Conservation (phyloP, 2,113 vertebrate species). For the Stictonetta naevosa region DNA sequence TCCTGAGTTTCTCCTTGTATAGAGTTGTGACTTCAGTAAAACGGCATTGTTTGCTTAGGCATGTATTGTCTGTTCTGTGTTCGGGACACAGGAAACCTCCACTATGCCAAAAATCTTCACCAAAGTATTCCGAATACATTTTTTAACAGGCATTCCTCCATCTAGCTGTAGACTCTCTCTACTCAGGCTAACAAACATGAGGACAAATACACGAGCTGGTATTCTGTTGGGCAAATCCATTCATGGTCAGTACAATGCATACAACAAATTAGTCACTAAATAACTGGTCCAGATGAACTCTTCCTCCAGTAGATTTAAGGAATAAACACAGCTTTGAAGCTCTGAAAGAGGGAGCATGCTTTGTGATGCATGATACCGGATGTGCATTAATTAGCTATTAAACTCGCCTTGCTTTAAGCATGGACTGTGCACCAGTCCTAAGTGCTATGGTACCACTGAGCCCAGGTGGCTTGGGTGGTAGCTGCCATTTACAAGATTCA, state of each 20-base stretch:
- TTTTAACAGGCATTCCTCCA: background rate
- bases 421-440: background rate
- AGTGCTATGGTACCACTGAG: background rate
- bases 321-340: background rate
- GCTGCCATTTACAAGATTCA: background rate
- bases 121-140: background rate
- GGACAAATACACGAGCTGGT: background rate
- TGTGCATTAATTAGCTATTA: background rate
- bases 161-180: background rate
- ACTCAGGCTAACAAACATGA: background rate
- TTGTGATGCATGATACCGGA: background rate
- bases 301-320: background rate
- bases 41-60: background rate
- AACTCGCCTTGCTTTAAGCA: background rate
- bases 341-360: background rate
- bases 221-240: background rate
- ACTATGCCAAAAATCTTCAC: slow-evolving; percentile 21
- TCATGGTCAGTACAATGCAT: background rate
- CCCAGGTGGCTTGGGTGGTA: rapidly evolving
- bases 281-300: background rate
- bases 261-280: background rate
- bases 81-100: slow-evolving; percentile 33
- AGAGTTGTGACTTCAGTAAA: background rate
- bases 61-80: background rate
- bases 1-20: background rate